Conservation (phyloP, 2,888 invertebrate species). For the Folsomia candida region DNA sequence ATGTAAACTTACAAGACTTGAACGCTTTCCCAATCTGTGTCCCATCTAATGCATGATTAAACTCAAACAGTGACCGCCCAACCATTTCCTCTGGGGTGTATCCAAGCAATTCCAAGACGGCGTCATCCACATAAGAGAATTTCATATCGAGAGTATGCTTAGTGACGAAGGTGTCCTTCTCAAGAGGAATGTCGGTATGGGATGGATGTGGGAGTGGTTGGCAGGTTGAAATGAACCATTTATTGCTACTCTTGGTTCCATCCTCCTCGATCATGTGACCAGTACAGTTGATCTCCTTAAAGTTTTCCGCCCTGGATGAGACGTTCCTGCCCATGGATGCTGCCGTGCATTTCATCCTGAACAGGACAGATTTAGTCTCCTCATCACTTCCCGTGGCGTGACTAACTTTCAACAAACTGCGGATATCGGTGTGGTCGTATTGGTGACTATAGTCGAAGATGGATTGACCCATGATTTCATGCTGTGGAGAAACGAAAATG, state of each 20-base stretch:
- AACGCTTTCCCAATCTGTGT: slow-evolving; percentile 77
- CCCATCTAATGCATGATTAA: slow-evolving; percentile 84
- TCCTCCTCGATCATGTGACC: slow-evolving; percentile 66
- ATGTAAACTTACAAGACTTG: slow-evolving; percentile 76
- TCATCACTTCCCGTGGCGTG: slow-evolving; percentile 54
- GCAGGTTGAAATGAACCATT: slow-evolving; percentile 70
- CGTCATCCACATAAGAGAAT: too few species aligned
- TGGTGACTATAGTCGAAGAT: slow-evolving; percentile 92
- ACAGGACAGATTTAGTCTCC: slow-evolving; percentile 62
- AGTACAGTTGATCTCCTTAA: slow-evolving; percentile 88
- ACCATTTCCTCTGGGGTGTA: slow-evolving; percentile 77
- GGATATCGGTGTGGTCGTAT: slow-evolving; percentile 90
- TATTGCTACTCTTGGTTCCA: slow-evolving; percentile 24
- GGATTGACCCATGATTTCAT: slow-evolving; percentile 92
- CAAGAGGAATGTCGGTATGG: slow-evolving; percentile 86
- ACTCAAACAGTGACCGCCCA: slow-evolving; percentile 82
- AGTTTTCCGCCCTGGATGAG: slow-evolving; percentile 90
- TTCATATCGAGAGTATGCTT: slow-evolving; percentile 92
- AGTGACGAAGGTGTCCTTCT: slow-evolving; percentile 83
- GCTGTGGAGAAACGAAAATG: too few species aligned
- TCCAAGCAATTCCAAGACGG: slow-evolving; percentile 78
- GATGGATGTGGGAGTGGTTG: slow-evolving; percentile 85
- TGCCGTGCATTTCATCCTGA: slow-evolving; percentile 89
- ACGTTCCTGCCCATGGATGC: slow-evolving; percentile 91
- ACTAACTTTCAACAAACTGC: slow-evolving; percentile 62